Evolutionary conservation across 2,113 vertebrate genomes (phyloP).

Genomic region (Aythya baeri): DNA sequence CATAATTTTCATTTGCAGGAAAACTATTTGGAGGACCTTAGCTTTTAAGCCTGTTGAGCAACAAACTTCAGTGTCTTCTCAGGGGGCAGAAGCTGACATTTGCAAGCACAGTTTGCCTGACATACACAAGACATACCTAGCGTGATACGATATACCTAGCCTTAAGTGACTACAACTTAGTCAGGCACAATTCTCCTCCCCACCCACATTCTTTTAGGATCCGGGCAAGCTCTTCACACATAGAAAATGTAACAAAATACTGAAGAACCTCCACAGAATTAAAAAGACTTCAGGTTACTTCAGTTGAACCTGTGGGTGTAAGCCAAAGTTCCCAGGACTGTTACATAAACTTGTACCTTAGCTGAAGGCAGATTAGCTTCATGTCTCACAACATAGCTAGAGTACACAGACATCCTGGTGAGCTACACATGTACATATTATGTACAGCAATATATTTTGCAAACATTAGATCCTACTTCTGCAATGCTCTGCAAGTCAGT

Average conservation of each 20-base stretch:
- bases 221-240: background rate
- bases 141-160: background rate
- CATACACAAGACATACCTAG: background rate
- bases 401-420: background rate
- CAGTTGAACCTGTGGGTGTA: background rate
- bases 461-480: background rate
- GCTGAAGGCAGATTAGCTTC: background rate
- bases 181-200: background rate
- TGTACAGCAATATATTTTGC: background rate
- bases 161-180: background rate
- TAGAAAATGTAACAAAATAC: background rate
- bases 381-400: background rate
- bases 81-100: background rate
- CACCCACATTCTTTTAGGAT: background rate
- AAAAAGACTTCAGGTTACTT: background rate
- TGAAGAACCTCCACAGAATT: background rate
- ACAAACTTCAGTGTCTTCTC: background rate
- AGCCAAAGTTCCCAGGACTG: background rate
- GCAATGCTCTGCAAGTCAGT: background rate
- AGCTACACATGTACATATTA: fast-evolving
- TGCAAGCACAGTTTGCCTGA: background rate
- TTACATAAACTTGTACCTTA: background rate
- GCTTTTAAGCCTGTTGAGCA: background rate
- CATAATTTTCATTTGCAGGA: background rate
- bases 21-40: background rate